Evolutionary conservation across 2,888 invertebrate species (phyloP), one percentile per base, ranked within the genome.

Genomic region (Hydraecia micacea): DNA sequence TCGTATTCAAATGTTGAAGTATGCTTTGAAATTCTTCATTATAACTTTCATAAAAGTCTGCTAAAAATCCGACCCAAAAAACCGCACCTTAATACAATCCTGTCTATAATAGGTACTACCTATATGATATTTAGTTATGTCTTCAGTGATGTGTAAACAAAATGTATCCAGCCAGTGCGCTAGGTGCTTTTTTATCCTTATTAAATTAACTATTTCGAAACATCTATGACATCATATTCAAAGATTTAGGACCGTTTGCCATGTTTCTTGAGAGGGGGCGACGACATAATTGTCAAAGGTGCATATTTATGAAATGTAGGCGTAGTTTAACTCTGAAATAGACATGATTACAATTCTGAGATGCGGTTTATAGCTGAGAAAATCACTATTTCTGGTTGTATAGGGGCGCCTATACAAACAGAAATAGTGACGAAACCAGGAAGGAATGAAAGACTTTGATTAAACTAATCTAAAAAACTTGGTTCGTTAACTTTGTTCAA

Each of bases 301-400:
- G 65, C 65, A 79, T 75, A 83, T 85, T 86, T 86, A 83, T 75
- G 28, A 75, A 75, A 68, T 75, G 75, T 77, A 74, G 86, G 84
- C 79, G 86, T 74, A 32, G 46, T 46, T 65, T 15, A 71, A 71
- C 5, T 71, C 65, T 62, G 55, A 68, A 67, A 49, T 55, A 75
- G 71, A 86, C 75, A 71, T 25, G 49, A 70, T 70, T 69, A 69
- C 28, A 55, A 82, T 58, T 58, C 36, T 9, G 21, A 58, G 3
- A 63, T 42, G 18, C 66, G 21, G 18, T 21, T 63, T 32, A 11
- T 28, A 73, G 32, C 32, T 62, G 55, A 32, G 25, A 60, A 66
- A 70, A 55, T 65, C 63, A 58, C 55, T 58, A n/a, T 58, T n/a
- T 21, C 7, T 52, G 7, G 49, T 49, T 49, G 49, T 49, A 49